Conservation (phyloP, 2,888 invertebrate genomes). For the Schrankia costaestrigalis region DNA sequence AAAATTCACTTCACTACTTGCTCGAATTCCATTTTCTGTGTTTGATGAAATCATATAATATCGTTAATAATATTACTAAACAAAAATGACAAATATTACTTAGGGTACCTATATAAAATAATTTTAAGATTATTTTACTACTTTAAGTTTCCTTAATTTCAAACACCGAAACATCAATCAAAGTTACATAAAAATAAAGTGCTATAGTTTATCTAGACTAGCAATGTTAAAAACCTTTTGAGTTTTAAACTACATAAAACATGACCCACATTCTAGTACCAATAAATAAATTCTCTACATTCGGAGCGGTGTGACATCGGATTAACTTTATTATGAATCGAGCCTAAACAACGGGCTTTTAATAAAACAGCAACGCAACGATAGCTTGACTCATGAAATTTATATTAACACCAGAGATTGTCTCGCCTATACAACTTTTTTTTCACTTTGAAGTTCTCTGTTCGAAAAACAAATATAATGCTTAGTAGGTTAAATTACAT, state of each 20-base stretch:
- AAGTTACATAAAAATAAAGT: no score
- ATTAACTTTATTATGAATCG: conserved; percentile 49
- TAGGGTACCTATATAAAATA: no score
- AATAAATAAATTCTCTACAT: conserved; percentile 31
- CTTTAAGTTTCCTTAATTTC: no score
- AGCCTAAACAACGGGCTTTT: conserved; percentile 49
- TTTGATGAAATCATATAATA: no score
- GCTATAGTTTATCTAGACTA: no score
- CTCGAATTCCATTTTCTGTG: no score
- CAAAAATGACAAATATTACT: no score
- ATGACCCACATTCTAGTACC: conserved; percentile 23
- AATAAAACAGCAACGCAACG: conserved; percentile 52
- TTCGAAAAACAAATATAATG: conserved; percentile 25
- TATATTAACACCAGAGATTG: conserved; percentile 54
- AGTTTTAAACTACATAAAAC: no score
- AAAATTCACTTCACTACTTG: no score
- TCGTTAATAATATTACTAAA: no score
- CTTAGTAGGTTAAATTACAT: conserved; percentile 32
- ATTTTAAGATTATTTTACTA: no score
- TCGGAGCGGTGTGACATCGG: conserved; percentile 35
- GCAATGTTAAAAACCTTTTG: conserved; percentile 16
- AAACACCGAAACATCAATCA: no score
- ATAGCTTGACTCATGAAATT: conserved; percentile 54
- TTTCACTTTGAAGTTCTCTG: conserved; percentile 23
- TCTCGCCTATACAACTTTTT: conserved; percentile 36